These are phyloP conservation scores for Cheilosia scutellata DNA, from an alignment of 2,888 invertebrate species.

Conservation along the genomic window DNA sequence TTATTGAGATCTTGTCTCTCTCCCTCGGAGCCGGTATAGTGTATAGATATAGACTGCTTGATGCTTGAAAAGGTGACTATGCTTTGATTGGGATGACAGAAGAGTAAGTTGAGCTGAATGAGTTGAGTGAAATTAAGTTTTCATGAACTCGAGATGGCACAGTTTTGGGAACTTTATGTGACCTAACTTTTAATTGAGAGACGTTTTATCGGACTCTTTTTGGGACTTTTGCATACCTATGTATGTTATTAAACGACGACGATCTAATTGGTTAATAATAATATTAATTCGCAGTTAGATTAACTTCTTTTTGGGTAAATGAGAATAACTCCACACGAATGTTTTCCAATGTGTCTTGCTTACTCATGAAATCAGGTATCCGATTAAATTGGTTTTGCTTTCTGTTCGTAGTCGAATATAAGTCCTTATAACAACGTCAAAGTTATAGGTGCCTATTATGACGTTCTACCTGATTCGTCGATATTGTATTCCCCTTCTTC, in stretches of 20 bases:
- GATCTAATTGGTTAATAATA: not conserved
- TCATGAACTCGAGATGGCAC: not conserved
- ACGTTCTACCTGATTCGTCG: no score
- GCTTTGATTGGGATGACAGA: not conserved
- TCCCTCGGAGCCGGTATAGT: not conserved
- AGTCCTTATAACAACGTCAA: no score
- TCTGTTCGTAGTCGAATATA: no score
- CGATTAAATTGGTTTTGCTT: no score
- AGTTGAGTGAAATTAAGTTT: slow-evolving; percentile 1
- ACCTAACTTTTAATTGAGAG: not conserved
- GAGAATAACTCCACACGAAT: no score
- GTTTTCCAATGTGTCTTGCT: no score
- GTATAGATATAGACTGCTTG: not conserved
- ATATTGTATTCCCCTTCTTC: no score
- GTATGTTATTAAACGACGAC: not conserved
- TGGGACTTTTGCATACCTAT: not conserved
- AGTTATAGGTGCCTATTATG: no score
- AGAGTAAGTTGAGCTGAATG: not conserved
- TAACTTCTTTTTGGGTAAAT: no score
- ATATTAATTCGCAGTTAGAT: no score
- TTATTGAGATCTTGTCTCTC: not conserved
- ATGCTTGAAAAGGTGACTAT: not conserved
- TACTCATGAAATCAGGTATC: no score
- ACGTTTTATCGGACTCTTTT: not conserved
- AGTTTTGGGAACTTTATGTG: not conserved